phyloP scores from a whole-genome alignment of 1,140 invertebrate genomes.

The Episyrphus balteatus region DNA sequence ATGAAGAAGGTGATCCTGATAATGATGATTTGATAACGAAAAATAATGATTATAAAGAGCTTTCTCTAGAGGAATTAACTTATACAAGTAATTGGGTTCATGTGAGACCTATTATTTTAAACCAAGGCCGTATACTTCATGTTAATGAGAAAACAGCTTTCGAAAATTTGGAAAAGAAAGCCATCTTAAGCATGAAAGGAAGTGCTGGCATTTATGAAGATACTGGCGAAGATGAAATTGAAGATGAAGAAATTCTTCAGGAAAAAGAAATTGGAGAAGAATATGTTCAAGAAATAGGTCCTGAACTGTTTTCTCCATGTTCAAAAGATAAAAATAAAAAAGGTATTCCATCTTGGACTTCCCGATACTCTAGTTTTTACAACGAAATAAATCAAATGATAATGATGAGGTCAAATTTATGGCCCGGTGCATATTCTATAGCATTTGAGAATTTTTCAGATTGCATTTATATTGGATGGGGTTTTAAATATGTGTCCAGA shows the following conservation, averaged over 20 bases:
- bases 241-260: conserved; percentile 37
- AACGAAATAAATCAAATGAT: conserved; percentile 49
- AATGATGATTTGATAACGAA: no score
- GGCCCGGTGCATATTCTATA: conserved; percentile 64
- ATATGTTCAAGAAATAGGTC: conserved; percentile 18
- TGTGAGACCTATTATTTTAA: conserved; percentile 61
- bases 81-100: conserved; percentile 56
- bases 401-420: conserved; percentile 55
- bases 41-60: no score
- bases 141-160: conserved; percentile 36
- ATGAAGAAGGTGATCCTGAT: conserved; percentile 13
- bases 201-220: conserved; percentile 23
- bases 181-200: not conserved
- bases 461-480: conserved; percentile 71
- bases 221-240: conserved; percentile 40
- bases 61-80: no score
- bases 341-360: conserved; percentile 52
- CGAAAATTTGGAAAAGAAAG: conserved; percentile 17
- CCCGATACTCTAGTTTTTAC: conserved; percentile 40
- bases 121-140: conserved; percentile 59
- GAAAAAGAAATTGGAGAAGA: conserved; percentile 26
- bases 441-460: conserved; percentile 46
- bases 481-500: conserved; percentile 56
- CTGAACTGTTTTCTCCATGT: conserved; percentile 54
- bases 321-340: conserved; percentile 49